Evolutionary conservation across 1,140 invertebrate species (phyloP), one percentile per base, ranked within the genome.

Genomic region (Drosophila mauritiana): DNA sequence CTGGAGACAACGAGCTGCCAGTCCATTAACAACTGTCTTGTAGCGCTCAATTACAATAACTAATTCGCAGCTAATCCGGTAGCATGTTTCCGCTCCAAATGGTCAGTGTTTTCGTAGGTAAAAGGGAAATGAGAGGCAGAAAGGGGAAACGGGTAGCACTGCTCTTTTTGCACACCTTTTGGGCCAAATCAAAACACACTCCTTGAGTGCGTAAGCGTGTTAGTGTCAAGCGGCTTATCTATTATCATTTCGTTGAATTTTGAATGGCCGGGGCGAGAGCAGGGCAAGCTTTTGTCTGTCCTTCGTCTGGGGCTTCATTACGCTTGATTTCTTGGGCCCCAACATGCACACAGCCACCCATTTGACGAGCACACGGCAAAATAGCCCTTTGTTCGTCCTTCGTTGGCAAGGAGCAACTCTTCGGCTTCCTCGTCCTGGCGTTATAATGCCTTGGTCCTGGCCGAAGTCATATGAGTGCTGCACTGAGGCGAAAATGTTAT

Each of bases 291-390:
- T 62, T 73, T 74, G 72, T 75, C 37, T 62, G 58, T 17, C 36
- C 25, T 15, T 22, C 17, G 59, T 22, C 27, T 72, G 69, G 67
- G 72, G 83, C 84, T 88, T 88, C 84, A 80, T 89, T 89, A 77
- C 84, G 84, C 83, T 88, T 88, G 83, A 88, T 88, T 83, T 89
- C 83, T 73, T 73, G 61, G 72, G 78, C 39, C 55, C 68, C 39
- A 61, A 73, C 63, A 49, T 17, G 17, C 22, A 64, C 55, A 57
- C 52, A 64, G 57, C 46, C 62, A 59, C 36, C 55, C 36, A 20
- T 25, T 36, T 20, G 42, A 8, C 20, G 42, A 15, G 42, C 48
- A 27, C 4, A 48, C 22, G 36, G 52, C 51, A 46, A 73, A 69
- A 69, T 52, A 78, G 73, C 61, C 55, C 73, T 80, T 74, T 75